Conservation (phyloP, 2,888 invertebrate species). For the Drosophila greeni region DNA sequence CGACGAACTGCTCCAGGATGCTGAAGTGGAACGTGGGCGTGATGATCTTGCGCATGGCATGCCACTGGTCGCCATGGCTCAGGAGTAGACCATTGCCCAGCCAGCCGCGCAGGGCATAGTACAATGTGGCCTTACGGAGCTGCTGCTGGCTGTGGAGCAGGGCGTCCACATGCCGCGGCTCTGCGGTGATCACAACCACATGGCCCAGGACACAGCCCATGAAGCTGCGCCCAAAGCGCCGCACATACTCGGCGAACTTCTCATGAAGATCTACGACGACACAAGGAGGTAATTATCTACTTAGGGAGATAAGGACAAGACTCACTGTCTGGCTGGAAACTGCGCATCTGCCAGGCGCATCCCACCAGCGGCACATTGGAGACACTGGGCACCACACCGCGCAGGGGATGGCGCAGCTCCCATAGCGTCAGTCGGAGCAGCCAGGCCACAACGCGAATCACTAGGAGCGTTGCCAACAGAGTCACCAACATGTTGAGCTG, state of each 20-base stretch:
- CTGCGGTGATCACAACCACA: conserved; percentile 66
- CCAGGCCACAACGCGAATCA: conserved; percentile 22
- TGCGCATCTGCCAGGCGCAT: conserved; percentile 57
- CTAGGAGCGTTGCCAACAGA: conserved; percentile 23
- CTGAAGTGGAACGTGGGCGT: conserved; percentile 91
- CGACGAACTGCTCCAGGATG: conserved; percentile 85
- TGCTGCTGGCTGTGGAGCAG: conserved; percentile 70
- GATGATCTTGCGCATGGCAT: conserved; percentile 83
- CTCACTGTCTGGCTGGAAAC: conserved; percentile 75
- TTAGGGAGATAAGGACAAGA: neutral
- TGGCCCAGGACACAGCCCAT: conserved; percentile 56
- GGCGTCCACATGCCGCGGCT: conserved; percentile 67
- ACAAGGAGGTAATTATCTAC: neutral
- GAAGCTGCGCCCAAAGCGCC: conserved; percentile 67
- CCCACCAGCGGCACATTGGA: conserved; percentile 72
- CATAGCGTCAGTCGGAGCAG: conserved; percentile 29
- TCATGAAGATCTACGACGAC: conserved; percentile 57
- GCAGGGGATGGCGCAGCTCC: conserved; percentile 45
- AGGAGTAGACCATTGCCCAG: conserved; percentile 75
- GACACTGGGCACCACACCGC: conserved; percentile 64
- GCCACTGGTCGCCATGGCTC: conserved; percentile 81
- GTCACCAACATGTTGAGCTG: conserved; percentile 28
- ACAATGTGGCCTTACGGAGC: conserved; percentile 70
- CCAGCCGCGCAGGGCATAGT: conserved; percentile 72
- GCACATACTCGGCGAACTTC: conserved; percentile 58